A percentile compares a stretch with the other conserved stretches of the same genome.
Evolutionary conservation across 2,113 vertebrate species (phyloP).

Genomic region (Apaloderma vittatum): DNA sequence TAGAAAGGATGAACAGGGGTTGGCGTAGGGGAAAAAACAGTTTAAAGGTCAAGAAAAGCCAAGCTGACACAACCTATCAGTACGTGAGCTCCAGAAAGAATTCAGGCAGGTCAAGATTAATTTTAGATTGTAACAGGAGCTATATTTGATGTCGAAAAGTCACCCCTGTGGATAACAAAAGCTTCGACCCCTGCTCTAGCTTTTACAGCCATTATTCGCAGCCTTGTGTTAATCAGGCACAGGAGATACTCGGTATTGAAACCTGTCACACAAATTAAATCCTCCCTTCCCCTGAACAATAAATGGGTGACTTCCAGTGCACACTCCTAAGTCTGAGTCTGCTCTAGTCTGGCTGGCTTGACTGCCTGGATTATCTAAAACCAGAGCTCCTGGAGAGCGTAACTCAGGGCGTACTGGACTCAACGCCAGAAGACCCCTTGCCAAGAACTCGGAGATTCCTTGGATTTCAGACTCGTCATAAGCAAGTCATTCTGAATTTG

Average conservation of each 20-base stretch:
- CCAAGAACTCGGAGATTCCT: not conserved
- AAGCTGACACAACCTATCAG: rapidly evolving
- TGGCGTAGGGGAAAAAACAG: not conserved
- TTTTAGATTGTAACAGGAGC: not conserved
- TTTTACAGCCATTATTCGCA: rapidly evolving
- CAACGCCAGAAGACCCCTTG: not conserved
- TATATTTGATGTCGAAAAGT: not conserved
- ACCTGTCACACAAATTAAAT: not conserved
- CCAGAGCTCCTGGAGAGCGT: not conserved
- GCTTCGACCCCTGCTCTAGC: not conserved
- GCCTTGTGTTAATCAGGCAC: not conserved
- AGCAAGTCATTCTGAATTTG: not conserved
- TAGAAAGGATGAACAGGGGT: not conserved
- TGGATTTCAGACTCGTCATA: not conserved
- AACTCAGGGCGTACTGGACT: not conserved
- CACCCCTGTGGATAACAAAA: not conserved
- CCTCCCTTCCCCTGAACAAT: not conserved
- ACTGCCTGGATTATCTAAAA: not conserved
- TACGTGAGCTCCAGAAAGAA: rapidly evolving
- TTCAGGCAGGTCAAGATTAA: too few species aligned
- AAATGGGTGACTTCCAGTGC: not conserved
- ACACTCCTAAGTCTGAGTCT: not conserved
- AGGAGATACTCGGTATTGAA: not conserved
- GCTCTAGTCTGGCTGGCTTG: not conserved
- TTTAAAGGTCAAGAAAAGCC: not conserved